Evolutionary conservation across 2,797 vertebrate genomes (phyloP), one percentile per base, ranked within the genome.

Genomic region (Phrynocephalus vlangalii): DNA sequence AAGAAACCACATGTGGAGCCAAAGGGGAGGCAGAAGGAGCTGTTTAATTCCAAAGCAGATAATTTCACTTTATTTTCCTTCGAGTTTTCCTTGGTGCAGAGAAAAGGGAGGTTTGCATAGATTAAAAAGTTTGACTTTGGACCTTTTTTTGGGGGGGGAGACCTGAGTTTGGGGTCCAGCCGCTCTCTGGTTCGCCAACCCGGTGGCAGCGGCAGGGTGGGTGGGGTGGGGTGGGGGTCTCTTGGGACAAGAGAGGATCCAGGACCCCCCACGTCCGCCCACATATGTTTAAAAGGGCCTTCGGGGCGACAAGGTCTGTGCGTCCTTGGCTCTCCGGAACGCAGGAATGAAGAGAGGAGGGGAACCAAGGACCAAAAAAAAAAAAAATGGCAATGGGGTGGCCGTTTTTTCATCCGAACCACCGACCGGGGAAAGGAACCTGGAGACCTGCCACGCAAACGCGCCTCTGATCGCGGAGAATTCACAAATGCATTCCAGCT

Each of bases 101-200:
- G 68, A 70, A 20, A 11, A 6, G 22, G 22, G 15, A 24, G n/a
- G 44, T 80, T 88, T 88, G 87, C 87, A 85, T 88, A 88, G 87
- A 88, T 84, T 80, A 80, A 38, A 63, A 75, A 75, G 20, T n/a
- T 5, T 68, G 52, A 84, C 68, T 84, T 88, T 75, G 60, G 70
- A 75, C 56, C 60, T 50, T 38, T 38, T 38, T 38, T 38, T 38
- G n/a, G n/a, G 1, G 38, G 38, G 68, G 2, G 7, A 71, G 81
- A 83, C 81, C 82, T 83, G 86, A 83, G 87, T 3, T 68, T 63
- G 11, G 22, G 63, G 22, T 66, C 68, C 56, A 38, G 30, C 8
- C 6, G 50, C 70, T 84, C 68, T 56, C 44, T n/a, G 22, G 18
- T n/a, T 24, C 38, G 33, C 28, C 24, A 9, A 16, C 6, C 3